A percentile compares a stretch with the other conserved stretches of the same genome.
Conservation (phyloP, 2,113 vertebrate genomes). For the Paratilapia polleni region DNA sequence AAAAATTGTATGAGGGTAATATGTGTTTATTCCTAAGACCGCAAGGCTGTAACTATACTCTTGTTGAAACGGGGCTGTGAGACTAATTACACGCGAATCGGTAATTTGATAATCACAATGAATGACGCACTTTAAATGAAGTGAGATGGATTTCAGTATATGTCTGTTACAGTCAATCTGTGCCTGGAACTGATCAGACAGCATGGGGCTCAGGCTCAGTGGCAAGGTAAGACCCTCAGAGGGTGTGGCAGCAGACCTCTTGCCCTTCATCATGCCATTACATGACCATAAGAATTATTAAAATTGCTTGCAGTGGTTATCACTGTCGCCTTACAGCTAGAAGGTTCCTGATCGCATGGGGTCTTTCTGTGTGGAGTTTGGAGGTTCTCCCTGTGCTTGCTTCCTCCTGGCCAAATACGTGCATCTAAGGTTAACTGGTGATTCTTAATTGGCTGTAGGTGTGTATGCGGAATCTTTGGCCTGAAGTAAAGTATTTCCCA, state of each 20-base stretch:
- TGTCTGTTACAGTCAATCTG: background rate
- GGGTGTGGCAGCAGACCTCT: slow-evolving; percentile 20
- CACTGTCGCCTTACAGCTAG: background rate
- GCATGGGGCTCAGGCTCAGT: slow-evolving; percentile 71
- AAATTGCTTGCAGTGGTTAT: background rate
- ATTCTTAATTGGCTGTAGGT: no score
- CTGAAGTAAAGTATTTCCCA: no score
- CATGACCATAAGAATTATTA: background rate
- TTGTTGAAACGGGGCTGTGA: background rate
- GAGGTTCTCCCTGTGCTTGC: no score
- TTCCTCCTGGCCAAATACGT: no score
- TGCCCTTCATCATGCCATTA: background rate
- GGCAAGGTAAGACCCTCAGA: slow-evolving; percentile 71
- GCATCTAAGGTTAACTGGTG: no score
- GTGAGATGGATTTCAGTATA: background rate
- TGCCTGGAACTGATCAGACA: slow-evolving; percentile 49
- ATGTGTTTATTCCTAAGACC: background rate
- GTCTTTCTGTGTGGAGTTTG: background rate
- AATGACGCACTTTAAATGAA: background rate
- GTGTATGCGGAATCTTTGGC: no score
- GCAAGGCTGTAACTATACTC: background rate
- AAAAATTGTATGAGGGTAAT: background rate
- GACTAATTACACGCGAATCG: background rate
- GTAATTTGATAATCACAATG: background rate
- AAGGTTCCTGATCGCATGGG: background rate